Evolutionary conservation across 2,797 vertebrate species (phyloP).

Genomic region (Gambelia wislizenii): DNA sequence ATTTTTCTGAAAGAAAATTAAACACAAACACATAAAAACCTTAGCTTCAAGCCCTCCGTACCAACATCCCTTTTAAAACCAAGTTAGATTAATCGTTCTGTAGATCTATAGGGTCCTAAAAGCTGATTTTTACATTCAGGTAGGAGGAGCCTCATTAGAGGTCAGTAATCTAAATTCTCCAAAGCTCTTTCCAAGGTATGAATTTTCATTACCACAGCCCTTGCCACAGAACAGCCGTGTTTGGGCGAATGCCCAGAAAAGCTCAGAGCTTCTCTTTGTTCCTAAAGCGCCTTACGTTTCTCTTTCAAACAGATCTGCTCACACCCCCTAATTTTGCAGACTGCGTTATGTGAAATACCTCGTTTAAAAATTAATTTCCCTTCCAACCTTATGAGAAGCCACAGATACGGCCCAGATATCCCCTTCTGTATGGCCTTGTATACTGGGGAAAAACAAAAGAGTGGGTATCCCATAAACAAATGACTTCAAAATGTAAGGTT

Average conservation of each 20-base stretch:
- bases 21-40: slow-evolving; percentile 32
- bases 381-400: neutral
- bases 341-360: slow-evolving; percentile 90
- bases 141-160: slow-evolving; percentile 10
- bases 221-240: slow-evolving; percentile 37
- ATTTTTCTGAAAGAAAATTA: slow-evolving; percentile 89
- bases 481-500: neutral
- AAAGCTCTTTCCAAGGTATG: slow-evolving; percentile 49
- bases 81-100: neutral
- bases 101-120: neutral
- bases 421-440: no score
- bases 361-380: neutral
- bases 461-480: neutral
- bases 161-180: slow-evolving; percentile 44
- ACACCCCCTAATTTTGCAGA: neutral
- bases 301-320: slow-evolving; percentile 6
- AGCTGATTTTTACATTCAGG: slow-evolving; percentile 46
- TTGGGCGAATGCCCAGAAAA: slow-evolving; percentile 34
- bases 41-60: slow-evolving; percentile 28
- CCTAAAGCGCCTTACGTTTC: neutral
- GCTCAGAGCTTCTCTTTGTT: slow-evolving; percentile 19
- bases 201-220: slow-evolving; percentile 47
- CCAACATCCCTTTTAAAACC: neutral
- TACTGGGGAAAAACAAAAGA: no score
- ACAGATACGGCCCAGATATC: neutral